Evolutionary conservation across 2,797 vertebrate species (phyloP).

Genomic region (Thaleichthys pacificus): DNA sequence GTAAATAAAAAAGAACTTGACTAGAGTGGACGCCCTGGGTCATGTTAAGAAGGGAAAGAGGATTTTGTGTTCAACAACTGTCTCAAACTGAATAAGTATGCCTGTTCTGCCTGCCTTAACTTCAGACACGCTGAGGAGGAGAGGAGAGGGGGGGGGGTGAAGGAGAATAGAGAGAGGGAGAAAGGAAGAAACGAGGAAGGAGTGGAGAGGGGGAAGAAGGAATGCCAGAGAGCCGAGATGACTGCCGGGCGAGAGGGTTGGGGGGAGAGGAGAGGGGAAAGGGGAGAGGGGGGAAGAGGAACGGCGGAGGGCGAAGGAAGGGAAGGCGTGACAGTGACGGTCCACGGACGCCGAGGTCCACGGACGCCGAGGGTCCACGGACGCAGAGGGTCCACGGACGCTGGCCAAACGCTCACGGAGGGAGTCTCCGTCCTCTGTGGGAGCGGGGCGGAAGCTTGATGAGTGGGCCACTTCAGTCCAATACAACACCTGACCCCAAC

Average conservation of each 20-base stretch:
- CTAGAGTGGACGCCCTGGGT: no score
- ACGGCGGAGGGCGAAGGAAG: no score
- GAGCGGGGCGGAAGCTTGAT: neutral
- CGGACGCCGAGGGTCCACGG: neutral
- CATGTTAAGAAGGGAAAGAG: no score
- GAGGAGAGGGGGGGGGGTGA: neutral
- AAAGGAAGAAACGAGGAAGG: neutral
- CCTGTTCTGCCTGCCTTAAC: no score
- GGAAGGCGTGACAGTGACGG: neutral
- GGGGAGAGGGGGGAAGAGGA: neutral
- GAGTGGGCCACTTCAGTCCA: conserved; percentile 5
- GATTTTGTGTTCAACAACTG: neutral
- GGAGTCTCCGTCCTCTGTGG: neutral
- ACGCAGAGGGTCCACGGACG: no score
- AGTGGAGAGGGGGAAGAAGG: neutral
- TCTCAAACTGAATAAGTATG: no score
- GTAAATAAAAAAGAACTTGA: neutral
- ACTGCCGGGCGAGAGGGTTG: neutral
- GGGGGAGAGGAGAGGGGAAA: neutral
- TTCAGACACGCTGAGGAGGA: neutral
- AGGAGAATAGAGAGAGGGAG: neutral
- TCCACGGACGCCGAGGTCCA: no score
- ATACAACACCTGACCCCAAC: neutral
- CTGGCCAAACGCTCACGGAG: neutral
- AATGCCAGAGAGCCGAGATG: neutral